A percentile compares a stretch with the other conserved stretches of the same genome.
phyloP scores from a whole-genome alignment of 2,888 invertebrate species.

The Norana najaformis region DNA sequence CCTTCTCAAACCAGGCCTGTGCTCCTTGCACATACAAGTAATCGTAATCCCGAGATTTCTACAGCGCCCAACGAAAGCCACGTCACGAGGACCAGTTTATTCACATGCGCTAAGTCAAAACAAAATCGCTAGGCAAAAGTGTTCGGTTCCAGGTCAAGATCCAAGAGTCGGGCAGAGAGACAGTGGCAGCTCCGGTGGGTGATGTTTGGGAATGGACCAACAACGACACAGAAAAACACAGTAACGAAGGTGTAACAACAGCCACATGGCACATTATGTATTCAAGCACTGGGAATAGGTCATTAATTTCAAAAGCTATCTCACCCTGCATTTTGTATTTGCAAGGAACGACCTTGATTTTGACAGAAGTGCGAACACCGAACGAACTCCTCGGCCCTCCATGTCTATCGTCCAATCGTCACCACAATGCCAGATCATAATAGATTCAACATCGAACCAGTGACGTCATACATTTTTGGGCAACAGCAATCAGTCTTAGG shows the following conservation, averaged over 20 bases:
- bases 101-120: too few relatives aligned
- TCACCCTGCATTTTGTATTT: slow-evolving; percentile 3
- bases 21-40: too few relatives aligned
- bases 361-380: background rate
- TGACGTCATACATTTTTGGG: background rate
- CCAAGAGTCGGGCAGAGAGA: too few relatives aligned
- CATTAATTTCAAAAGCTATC: background rate
- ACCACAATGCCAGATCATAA: background rate
- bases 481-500: too few relatives aligned
- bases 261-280: background rate
- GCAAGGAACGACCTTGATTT: background rate
- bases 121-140: too few relatives aligned
- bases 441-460: background rate
- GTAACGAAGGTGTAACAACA: background rate
- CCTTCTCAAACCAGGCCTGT: too few relatives aligned
- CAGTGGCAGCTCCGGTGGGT: background rate
- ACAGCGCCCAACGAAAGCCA: too few relatives aligned
- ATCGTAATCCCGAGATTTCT: too few relatives aligned
- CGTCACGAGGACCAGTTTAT: too few relatives aligned
- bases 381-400: background rate
- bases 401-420: background rate
- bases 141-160: too few relatives aligned
- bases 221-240: background rate
- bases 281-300: background rate
- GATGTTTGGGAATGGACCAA: background rate